phyloP scores from a whole-genome alignment of 2,888 invertebrate species.

The Pelosia muscerda region DNA sequence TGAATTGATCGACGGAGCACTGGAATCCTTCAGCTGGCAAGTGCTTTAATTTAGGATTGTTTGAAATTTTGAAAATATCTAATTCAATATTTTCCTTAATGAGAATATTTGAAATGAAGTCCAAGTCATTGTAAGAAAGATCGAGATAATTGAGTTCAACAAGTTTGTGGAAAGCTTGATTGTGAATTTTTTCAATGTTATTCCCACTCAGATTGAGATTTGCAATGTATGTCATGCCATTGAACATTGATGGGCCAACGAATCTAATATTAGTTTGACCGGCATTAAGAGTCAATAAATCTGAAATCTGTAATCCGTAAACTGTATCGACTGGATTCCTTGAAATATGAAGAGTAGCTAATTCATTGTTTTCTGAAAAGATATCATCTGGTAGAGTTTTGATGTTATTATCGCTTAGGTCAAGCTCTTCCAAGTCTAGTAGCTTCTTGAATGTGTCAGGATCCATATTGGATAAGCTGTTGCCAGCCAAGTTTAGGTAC shows the following conservation, averaged over 20 bases:
- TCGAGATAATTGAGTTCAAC: slow-evolving; percentile 90
- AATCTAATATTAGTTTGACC: slow-evolving; percentile 89
- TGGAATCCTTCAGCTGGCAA: slow-evolving; percentile 90
- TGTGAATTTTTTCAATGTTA: slow-evolving; percentile 89
- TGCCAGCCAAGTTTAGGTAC: slow-evolving; percentile 90
- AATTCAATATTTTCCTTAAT: slow-evolving; percentile 90
- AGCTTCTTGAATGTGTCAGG: slow-evolving; percentile 88
- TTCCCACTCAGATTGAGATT: slow-evolving; percentile 91
- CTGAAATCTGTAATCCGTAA: slow-evolving; percentile 87
- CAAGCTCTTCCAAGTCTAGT: slow-evolving; percentile 90
- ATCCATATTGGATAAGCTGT: slow-evolving; percentile 88
- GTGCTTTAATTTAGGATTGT: slow-evolving; percentile 89
- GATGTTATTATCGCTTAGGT: slow-evolving; percentile 90
- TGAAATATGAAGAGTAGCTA: slow-evolving; percentile 90
- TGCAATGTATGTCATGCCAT: slow-evolving; percentile 88
- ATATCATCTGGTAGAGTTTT: slow-evolving; percentile 88
- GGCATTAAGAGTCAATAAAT: slow-evolving; percentile 89
- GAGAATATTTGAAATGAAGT: slow-evolving; percentile 89
- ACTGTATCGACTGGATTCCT: slow-evolving; percentile 90
- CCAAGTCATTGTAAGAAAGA: slow-evolving; percentile 90
- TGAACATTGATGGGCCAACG: slow-evolving; percentile 89
- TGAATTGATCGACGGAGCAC: slow-evolving; percentile 87
- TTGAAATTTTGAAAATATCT: slow-evolving; percentile 90
- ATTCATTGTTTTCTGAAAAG: slow-evolving; percentile 88
- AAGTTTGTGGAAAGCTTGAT: slow-evolving; percentile 89